These are phyloP conservation scores for Ormyrus thymus DNA, from an alignment of 2,888 invertebrate genomes.

Conservation along the genomic window DNA sequence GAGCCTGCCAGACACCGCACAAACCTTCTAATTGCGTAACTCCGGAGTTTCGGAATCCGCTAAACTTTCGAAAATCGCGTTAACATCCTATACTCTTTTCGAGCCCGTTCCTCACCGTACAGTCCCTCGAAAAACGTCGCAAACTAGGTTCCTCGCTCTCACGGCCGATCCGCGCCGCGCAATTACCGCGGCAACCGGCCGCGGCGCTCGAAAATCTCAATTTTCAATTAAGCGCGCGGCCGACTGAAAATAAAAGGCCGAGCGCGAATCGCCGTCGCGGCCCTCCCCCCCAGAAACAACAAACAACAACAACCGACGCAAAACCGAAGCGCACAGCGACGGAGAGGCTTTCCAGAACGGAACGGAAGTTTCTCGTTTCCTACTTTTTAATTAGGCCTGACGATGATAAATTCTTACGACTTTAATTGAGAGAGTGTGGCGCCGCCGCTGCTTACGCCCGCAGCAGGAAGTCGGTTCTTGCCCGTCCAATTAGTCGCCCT, in stretches of 20 bases:
- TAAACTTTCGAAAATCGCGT: too few relatives aligned
- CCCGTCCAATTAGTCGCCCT: too few relatives aligned
- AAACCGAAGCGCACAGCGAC: conserved; percentile 51
- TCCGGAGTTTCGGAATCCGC: too few relatives aligned
- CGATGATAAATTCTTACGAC: conserved; percentile 67
- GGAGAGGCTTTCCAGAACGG: conserved; percentile 71
- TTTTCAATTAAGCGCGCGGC: conserved; percentile 28
- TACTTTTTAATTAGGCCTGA: conserved; percentile 69
- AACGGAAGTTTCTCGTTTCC: conserved; percentile 72
- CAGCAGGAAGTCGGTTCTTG: too few relatives aligned
- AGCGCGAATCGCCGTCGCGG: neutral
- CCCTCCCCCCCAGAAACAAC: too few relatives aligned
- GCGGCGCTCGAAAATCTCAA: conserved; percentile 7
- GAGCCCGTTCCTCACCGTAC: too few relatives aligned
- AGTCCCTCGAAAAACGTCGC: too few relatives aligned
- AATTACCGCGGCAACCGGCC: neutral
- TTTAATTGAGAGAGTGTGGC: conserved; percentile 44
- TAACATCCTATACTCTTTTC: too few relatives aligned
- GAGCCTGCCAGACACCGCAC: too few relatives aligned
- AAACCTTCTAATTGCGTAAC: too few relatives aligned
- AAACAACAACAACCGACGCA: neutral
- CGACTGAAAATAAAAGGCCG: conserved; percentile 19
- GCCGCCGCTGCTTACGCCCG: too few relatives aligned
- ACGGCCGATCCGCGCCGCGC: neutral
- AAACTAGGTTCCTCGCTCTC: too few relatives aligned